Base-by-base conservation (phyloP, 1,140 invertebrate genomes). In the Apocrypta bakeri region DNA sequence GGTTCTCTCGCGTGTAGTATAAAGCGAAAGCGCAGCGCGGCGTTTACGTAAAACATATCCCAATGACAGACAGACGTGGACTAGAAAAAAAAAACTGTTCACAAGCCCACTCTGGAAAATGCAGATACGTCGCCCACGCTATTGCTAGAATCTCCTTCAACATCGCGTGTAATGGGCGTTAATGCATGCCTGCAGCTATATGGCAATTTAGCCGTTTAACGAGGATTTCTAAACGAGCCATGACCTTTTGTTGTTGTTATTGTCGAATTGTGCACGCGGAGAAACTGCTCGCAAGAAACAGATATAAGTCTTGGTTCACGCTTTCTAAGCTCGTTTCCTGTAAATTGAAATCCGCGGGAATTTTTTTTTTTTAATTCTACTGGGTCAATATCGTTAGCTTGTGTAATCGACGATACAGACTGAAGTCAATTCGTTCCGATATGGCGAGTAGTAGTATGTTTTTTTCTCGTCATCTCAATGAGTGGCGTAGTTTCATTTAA, bases 191-290 rank as follows among this genome's bases (percentile, higher is more conserved):
- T 69, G 40, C 76, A 37, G 12, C 31, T 7, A 14, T 12, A 33
- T 33, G 64, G 63, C 64, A 69, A 78, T 78, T 78, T 78, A 78
- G 37, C 63, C 24, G 64, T 69, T 78, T 78, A 78, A 78, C 63
- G 37, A 68, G 76, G 24, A 25, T 56, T 69, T 48, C n/a, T 6
- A 78, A 78, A 69, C 76, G 64, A 78, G 76, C 76, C 64, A 4
- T 42, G 64, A 68, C n/a, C 76, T 78, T 78, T 78, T 78, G 31
- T 42, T 42, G 12, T 42, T 78, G 40, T 42, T 64, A 14, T 63
- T 29, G 48, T 63, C 17, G 14, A 7, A 25, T 64, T 2, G 48
- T 14, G 21, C 42, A 24, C n/a, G n/a, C n/a, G n/a, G n/a, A 56
- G 29, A 56, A 29, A 29, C 25, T 33, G 33, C 37, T 3, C 40